phyloP scores from a whole-genome alignment of 2,888 invertebrate genomes.

The Parnassius smintheus region DNA sequence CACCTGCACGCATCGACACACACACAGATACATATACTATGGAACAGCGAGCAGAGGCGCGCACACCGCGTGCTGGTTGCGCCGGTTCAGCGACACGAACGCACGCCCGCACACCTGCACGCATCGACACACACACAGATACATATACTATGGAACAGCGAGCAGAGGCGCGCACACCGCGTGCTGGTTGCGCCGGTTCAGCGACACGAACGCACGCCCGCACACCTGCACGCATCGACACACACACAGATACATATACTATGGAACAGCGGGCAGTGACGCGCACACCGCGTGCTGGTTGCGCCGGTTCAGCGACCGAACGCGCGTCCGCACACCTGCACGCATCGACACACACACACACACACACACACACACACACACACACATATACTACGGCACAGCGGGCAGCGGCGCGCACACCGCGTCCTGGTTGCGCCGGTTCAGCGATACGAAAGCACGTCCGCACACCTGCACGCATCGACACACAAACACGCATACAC shows the following conservation, averaged over 20 bases:
- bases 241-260: not conserved
- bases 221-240: constrained; percentile 45
- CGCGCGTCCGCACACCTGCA: too few relatives aligned
- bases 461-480: constrained; percentile 59
- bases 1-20: too few relatives aligned
- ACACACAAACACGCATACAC: too few relatives aligned
- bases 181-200: constrained; percentile 40
- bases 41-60: constrained; percentile 70
- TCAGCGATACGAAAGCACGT: constrained; percentile 62
- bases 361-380: constrained; percentile 36
- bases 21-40: not conserved
- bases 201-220: constrained; percentile 43
- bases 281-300: too few relatives aligned
- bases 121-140: too few relatives aligned
- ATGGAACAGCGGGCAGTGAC: too few relatives aligned
- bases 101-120: constrained; percentile 55
- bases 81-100: constrained; percentile 28
- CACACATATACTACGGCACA: constrained; percentile 76
- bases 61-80: constrained; percentile 51
- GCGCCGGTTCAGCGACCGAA: too few relatives aligned
- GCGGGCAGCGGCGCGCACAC: constrained; percentile 64
- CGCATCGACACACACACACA: constrained; percentile 48
- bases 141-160: constrained; percentile 52
- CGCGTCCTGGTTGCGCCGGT: constrained; percentile 70
- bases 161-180: constrained; percentile 61